Evolutionary conservation across 2,797 vertebrate species (phyloP), one percentile per base, ranked within the genome.

Genomic region (Chelon auratus): DNA sequence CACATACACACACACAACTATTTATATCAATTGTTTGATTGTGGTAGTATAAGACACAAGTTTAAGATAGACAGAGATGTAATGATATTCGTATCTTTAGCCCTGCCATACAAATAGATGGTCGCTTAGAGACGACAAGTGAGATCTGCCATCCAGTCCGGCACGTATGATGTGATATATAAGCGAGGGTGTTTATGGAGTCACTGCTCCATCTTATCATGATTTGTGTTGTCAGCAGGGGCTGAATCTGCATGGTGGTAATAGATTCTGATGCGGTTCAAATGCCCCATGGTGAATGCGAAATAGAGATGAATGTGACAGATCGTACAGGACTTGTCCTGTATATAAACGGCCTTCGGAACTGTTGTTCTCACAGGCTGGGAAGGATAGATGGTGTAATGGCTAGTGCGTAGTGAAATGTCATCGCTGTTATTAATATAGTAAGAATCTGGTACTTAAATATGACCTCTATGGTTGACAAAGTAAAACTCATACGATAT

Each of bases 241-340:
- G 89, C 81, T 84, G 88, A 89, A 94, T 92, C 89, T 91, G 87
- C 91, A 90, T 93, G 90, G 82, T 74, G 83, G 86, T 92, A 91
- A 93, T 91, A 90, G 92, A 93, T 90, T 91, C 84, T 90, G 88
- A 92, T 88, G 90, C 86, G 84, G 85, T 91, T 93, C 91, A 89
- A 92, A 94, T 91, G 92, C 80, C 92, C 88, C 59, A 68, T 75
- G 74, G 91, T 92, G 89, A 91, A 91, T 79, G 83, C 76, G 84
- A 90, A 91, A 92, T 89, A 91, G 86, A 93, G 91, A 93, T 93
- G 85, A 92, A 93, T 93, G 91, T 90, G 90, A 90, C 87, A 84
- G 78, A 84, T 77, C 62, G 30, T 63, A 70, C 70, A 87, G 77
- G 89, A 86, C 84, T 75, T 77, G 75, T 82, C 82, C 84, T 77